Evolutionary conservation across 1,140 invertebrate species (phyloP), one percentile per base, ranked within the genome.

Genomic region (Rhynchophorus ferrugineus): DNA sequence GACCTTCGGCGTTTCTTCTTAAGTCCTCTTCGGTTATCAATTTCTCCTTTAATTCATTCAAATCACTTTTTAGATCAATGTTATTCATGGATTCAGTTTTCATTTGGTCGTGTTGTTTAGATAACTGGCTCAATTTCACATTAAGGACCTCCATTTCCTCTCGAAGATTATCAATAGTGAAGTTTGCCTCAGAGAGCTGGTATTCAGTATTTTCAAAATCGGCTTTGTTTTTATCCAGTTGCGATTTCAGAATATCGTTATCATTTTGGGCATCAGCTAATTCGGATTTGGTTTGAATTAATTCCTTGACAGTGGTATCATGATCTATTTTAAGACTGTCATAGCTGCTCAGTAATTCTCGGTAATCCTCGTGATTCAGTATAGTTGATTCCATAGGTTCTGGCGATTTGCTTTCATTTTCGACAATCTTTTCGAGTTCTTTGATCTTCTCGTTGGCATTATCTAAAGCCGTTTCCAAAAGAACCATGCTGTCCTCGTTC

Each of bases 401-500:
- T 5, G 17, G 14, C 2, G 44, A 43, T 36, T 49, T 44, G 6
- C 19, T 17, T 3, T 19, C n/a, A 43, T 49, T 38, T 18, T 56
- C 57, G 18, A 59, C 54, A 11, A 60, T 58, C 17, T 52, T 44
- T 56, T 70, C 64, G 8, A 70, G 36, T 33, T 69, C 62, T 45
- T 59, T 50, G 36, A 67, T 68, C 49, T 58, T 55, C 54, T 59
- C 59, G 41, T 63, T 63, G 11, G 63, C 57, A 39, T 58, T 60
- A 39, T 79, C 79, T 37, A 82, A 59, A 67, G 81, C 78, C 0
- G 70, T 69, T 65, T 83, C 80, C 57, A 82, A 63, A 53, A 76
- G 72, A 0, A 74, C 65, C 29, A 80, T 64, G 57, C 77, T 81
- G 54, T 82, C 79, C 70, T 83, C 81, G 61, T 81, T 80, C 2